A percentile compares a stretch with the other conserved stretches of the same genome.
phyloP scores from a whole-genome alignment of 2,888 invertebrate species.

The Oeneis ivallda region DNA sequence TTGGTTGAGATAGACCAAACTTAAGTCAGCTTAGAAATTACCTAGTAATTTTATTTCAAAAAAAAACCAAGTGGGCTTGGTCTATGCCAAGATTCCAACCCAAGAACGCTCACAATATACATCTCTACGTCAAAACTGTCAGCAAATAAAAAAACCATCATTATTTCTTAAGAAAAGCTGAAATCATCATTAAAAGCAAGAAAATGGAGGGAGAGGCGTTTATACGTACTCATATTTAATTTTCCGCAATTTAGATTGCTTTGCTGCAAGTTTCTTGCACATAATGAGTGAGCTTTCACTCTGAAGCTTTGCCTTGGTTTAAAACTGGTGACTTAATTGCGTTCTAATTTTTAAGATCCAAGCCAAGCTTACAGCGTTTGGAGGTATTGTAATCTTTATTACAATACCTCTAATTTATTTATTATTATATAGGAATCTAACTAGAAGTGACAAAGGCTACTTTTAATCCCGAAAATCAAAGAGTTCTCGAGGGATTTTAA shows the following conservation, averaged over 20 bases:
- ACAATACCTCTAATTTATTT: no score
- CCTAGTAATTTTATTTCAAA: no score
- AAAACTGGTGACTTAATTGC: neutral
- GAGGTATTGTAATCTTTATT: no score
- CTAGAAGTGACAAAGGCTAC: no score
- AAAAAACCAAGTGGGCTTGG: neutral
- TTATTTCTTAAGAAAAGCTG: conserved; percentile 3
- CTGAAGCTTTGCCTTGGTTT: neutral
- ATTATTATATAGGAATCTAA: no score
- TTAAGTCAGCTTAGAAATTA: no score
- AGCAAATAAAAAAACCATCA: neutral
- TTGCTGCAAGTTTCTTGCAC: conserved; percentile 30
- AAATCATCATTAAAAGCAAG: conserved; percentile 9
- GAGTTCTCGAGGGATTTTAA: no score
- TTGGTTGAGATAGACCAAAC: no score
- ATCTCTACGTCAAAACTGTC: no score
- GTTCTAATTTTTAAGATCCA: neutral
- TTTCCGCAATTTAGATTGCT: conserved; percentile 30
- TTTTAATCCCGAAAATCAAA: no score
- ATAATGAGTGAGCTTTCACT: conserved; percentile 30
- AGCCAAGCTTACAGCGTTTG: no score
- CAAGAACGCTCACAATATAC: neutral
- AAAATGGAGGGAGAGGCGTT: conserved; percentile 3
- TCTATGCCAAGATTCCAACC: neutral
- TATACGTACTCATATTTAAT: conserved; percentile 22